Evolutionary conservation across 2,888 invertebrate species (phyloP).

Genomic region (Liposcelis brunnea): DNA sequence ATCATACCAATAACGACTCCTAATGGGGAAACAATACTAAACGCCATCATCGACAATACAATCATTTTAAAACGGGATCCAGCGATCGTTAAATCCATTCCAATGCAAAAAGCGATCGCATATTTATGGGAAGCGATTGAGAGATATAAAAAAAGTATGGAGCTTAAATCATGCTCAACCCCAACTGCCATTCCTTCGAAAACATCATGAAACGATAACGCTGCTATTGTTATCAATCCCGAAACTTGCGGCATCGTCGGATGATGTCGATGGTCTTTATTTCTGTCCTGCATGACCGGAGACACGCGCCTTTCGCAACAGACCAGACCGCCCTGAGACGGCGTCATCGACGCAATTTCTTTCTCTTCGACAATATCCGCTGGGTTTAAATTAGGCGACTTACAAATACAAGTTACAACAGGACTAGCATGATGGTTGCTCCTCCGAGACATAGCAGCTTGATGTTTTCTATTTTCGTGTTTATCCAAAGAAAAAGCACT

Average conservation of each 20-base stretch:
- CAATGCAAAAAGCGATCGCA: conserved; percentile 23
- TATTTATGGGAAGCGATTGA: conserved; percentile 22
- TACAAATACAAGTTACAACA: too few species aligned
- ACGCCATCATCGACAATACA: conserved; percentile 24
- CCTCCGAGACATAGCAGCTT: too few species aligned
- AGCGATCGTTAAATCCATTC: conserved; percentile 20
- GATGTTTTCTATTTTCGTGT: too few species aligned
- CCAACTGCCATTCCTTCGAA: conserved; percentile 24
- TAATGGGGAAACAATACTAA: conserved; percentile 28
- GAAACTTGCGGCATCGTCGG: conserved; percentile 13
- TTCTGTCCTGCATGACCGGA: background rate
- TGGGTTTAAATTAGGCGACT: too few species aligned
- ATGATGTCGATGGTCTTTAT: background rate
- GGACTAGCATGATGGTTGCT: too few species aligned
- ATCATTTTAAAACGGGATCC: conserved; percentile 17
- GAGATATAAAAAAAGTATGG: conserved; percentile 16
- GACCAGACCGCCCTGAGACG: too few species aligned
- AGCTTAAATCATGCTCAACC: conserved; percentile 16
- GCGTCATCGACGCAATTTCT: too few species aligned
- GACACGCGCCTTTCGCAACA: too few species aligned
- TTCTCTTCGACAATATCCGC: too few species aligned
- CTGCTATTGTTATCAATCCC: conserved; percentile 20
- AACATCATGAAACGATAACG: conserved; percentile 22
- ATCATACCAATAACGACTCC: conserved; percentile 29
- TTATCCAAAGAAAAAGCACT: too few species aligned